Evolutionary conservation across 2,797 vertebrate genomes (phyloP).

Genomic region (Catamblyrhynchus diadema): DNA sequence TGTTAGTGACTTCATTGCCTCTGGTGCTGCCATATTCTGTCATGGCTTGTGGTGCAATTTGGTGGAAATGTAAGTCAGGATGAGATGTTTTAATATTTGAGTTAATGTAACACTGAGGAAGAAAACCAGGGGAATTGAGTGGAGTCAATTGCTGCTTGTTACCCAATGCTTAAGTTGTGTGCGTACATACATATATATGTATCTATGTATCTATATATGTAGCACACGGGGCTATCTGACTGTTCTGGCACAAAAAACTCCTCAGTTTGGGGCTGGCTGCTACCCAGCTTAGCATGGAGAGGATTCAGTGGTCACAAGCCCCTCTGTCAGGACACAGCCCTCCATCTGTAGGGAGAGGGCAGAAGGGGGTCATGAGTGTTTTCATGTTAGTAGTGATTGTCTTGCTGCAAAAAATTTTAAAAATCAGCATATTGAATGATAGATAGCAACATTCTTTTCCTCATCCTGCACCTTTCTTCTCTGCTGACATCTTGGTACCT

Average conservation of each 20-base stretch:
- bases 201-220: accelerated
- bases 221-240: accelerated
- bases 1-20: conserved; percentile 32
- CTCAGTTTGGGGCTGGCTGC: background rate
- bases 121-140: background rate
- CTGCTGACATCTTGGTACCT: background rate
- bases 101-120: conserved; percentile 25
- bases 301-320: background rate
- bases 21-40: conserved; percentile 45
- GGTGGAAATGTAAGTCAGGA: conserved; percentile 56
- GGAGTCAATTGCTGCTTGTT: background rate
- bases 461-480: background rate
- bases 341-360: background rate
- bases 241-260: background rate
- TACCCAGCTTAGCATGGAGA: background rate
- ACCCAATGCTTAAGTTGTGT: background rate
- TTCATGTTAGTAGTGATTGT: background rate
- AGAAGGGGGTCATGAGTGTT: background rate
- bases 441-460: background rate
- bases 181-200: accelerated
- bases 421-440: background rate
- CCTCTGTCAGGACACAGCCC: background rate
- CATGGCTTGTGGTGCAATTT: conserved; percentile 23
- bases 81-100: conserved; percentile 54
- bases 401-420: background rate